A percentile compares a stretch with the other conserved stretches of the same genome.
phyloP scores from a whole-genome alignment of 2,113 vertebrate species.

The Neodontobutis hainanensis region DNA sequence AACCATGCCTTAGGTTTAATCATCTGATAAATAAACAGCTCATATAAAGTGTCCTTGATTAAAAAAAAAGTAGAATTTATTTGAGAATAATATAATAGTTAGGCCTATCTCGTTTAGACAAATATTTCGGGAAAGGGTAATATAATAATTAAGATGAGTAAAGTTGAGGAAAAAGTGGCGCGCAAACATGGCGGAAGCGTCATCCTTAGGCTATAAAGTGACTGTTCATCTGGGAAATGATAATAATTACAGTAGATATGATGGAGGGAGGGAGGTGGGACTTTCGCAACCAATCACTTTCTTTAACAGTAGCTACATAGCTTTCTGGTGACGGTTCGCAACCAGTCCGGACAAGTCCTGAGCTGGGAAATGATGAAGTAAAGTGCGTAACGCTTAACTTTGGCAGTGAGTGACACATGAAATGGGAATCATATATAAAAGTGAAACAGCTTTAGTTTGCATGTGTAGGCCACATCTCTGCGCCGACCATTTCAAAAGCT shows the following conservation, averaged over 20 bases:
- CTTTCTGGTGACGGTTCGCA: slow-evolving; percentile 1
- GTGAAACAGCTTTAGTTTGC: not conserved
- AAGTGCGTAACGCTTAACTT: slow-evolving; percentile 1
- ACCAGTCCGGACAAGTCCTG: slow-evolving; percentile 3
- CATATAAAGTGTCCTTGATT: too few relatives aligned
- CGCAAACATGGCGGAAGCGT: not conserved
- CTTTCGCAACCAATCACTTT: not conserved
- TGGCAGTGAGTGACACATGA: not conserved
- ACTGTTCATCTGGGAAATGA: not conserved
- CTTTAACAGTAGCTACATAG: not conserved
- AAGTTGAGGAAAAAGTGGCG: not conserved
- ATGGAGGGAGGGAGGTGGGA: not conserved
- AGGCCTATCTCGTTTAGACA: too few relatives aligned
- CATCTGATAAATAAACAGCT: too few relatives aligned
- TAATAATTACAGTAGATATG: not conserved
- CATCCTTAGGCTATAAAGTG: not conserved
- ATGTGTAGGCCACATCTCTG: not conserved
- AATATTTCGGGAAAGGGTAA: not conserved
- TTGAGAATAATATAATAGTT: too few relatives aligned
- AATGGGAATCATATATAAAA: slow-evolving; percentile 10
- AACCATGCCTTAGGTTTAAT: too few relatives aligned
- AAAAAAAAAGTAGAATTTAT: too few relatives aligned
- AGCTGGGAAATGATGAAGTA: not conserved
- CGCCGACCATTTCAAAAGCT: not conserved
- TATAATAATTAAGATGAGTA: not conserved